Conservation (phyloP, 2,888 invertebrate genomes). For the Eupithecia tripunctaria region DNA sequence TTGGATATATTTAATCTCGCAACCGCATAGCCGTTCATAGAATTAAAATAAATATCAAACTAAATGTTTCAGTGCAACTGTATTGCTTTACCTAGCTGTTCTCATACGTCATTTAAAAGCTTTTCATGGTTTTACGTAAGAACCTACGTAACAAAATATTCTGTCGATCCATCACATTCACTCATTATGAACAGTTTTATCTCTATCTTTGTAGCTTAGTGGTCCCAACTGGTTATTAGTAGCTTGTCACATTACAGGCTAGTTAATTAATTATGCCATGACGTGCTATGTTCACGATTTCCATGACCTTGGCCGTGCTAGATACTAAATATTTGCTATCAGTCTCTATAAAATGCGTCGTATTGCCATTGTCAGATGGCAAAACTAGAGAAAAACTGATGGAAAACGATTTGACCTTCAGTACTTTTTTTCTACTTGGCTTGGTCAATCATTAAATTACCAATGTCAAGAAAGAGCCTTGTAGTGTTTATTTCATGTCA, state of each 20-base stretch:
- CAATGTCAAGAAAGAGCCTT: background rate
- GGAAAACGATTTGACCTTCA: conserved; percentile 27
- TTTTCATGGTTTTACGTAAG: background rate
- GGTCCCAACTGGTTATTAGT: conserved; percentile 20
- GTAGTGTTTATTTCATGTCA: background rate
- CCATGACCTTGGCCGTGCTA: conserved; percentile 36
- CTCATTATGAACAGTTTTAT: background rate
- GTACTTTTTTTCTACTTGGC: background rate
- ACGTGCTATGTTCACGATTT: conserved; percentile 28
- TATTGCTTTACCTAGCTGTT: background rate
- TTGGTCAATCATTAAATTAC: background rate
- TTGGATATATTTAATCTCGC: background rate
- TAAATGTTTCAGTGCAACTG: too few species aligned
- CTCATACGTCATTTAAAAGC: background rate
- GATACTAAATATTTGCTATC: conserved; percentile 24
- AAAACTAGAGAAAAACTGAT: conserved; percentile 23
- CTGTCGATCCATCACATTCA: background rate
- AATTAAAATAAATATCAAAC: background rate
- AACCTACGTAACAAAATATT: background rate
- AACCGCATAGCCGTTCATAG: background rate
- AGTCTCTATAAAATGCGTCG: conserved; percentile 18
- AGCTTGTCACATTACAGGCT: conserved; percentile 29
- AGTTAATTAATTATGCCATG: conserved; percentile 33
- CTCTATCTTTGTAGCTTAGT: background rate
- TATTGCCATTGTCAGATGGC: conserved; percentile 24